These are phyloP conservation scores for Euproctis similis DNA, from an alignment of 2,888 invertebrate species.

Conservation along the genomic window DNA sequence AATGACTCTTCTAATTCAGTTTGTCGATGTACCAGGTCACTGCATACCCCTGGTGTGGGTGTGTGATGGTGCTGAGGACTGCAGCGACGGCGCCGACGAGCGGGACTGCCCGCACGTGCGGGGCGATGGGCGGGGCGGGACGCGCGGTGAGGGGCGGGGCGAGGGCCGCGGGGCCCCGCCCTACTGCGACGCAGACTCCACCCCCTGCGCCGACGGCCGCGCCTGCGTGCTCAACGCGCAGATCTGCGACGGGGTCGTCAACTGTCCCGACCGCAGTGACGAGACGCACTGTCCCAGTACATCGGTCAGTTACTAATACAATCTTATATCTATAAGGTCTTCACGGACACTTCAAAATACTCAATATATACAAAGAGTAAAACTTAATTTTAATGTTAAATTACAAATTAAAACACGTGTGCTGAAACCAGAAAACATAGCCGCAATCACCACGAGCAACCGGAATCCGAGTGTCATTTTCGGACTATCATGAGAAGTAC, in stretches of 20 bases:
- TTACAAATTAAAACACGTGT: too few species aligned
- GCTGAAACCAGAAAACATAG: too few species aligned
- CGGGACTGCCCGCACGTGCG: slow-evolving; percentile 29
- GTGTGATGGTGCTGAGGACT: slow-evolving; percentile 89
- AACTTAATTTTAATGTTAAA: too few species aligned
- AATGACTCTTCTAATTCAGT: too few species aligned
- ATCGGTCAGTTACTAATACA: slow-evolving; percentile 11
- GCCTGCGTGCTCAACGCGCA: slow-evolving; percentile 70
- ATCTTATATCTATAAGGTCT: too few species aligned
- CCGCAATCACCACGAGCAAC: too few species aligned
- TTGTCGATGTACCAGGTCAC: slow-evolving; percentile 78
- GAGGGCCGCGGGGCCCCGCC: slow-evolving; percentile 16
- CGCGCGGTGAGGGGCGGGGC: slow-evolving; percentile 10
- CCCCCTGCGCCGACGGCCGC: slow-evolving; percentile 21
- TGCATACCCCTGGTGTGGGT: slow-evolving; percentile 88
- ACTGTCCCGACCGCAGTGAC: slow-evolving; percentile 85
- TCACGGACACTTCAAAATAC: too few species aligned
- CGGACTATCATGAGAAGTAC: too few species aligned
- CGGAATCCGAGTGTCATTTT: too few species aligned
- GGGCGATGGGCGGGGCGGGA: slow-evolving; percentile 14
- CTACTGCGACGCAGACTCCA: slow-evolving; percentile 19
- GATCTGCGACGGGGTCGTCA: slow-evolving; percentile 83
- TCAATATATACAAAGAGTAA: too few species aligned
- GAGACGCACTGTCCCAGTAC: slow-evolving; percentile 66
- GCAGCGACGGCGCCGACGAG: slow-evolving; percentile 89